These are phyloP conservation scores for Crenichthys baileyi DNA, from an alignment of 2,797 vertebrate species.

Conservation along the genomic window DNA sequence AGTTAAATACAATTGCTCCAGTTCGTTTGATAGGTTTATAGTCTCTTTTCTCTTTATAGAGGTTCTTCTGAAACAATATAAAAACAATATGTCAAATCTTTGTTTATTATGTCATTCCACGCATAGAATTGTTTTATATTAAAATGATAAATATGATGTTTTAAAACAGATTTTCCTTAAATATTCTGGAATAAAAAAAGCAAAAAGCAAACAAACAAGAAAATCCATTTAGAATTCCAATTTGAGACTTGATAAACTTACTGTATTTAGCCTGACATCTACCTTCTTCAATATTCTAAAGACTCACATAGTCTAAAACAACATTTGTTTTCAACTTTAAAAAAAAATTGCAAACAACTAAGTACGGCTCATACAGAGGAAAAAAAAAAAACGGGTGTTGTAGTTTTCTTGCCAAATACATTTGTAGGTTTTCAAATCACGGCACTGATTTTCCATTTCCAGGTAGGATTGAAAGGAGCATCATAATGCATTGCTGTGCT, in stretches of 20 bases:
- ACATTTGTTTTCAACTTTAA: background rate
- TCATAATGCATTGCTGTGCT: slow-evolving; percentile 10
- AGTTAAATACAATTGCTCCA: background rate
- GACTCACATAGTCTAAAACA: background rate
- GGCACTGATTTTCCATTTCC: slow-evolving; percentile 13
- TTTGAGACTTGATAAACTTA: background rate
- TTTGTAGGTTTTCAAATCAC: slow-evolving; percentile 2
- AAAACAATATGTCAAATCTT: no score
- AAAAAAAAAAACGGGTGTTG: background rate
- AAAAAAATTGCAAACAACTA: background rate
- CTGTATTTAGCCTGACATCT: background rate
- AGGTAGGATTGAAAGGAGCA: slow-evolving; percentile 14
- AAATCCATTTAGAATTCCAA: background rate
- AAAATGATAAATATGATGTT: background rate
- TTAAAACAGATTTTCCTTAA: background rate
- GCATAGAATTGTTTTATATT: no score
- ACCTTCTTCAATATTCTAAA: background rate
- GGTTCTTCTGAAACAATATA: background rate
- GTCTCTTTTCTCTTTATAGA: no score
- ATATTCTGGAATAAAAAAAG: background rate
- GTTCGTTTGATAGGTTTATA: no score
- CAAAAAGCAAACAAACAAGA: background rate
- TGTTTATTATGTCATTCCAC: no score
- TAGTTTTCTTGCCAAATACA: background rate
- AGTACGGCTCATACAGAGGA: background rate